Evolutionary conservation across 2,888 invertebrate genomes (phyloP).

Genomic region (Rhamphomyia laevipes): DNA sequence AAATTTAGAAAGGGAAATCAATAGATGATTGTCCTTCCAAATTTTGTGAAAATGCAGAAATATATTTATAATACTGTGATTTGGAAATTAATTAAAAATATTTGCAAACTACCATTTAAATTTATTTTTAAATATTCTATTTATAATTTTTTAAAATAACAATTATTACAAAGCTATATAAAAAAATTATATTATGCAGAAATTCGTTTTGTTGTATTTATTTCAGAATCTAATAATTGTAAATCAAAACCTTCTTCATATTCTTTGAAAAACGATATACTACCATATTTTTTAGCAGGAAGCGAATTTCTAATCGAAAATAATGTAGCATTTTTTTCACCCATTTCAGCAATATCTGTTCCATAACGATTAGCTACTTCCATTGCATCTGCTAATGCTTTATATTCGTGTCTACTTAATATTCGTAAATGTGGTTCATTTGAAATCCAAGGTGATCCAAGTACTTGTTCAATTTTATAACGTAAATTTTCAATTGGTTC

Average conservation of each 20-base stretch:
- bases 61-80: no score
- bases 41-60: no score
- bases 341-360: no score
- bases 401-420: constrained; percentile 2
- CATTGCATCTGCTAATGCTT: constrained; percentile 3
- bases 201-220: neutral
- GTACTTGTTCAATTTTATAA: constrained; percentile 43
- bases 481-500: constrained; percentile 56
- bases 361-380: constrained; percentile 2
- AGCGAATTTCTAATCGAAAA: no score
- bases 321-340: neutral
- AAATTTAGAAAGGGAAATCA: no score
- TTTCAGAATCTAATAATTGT: constrained; percentile 3
- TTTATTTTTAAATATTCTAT: no score
- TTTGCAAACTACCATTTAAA: no score
- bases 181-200: no score
- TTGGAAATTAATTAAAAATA: no score
- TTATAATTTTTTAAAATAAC: no score
- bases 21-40: no score
- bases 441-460: constrained; percentile 50
- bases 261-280: neutral
- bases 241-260: constrained; percentile 3
- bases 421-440: constrained; percentile 50
- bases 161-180: no score
- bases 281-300: neutral